Percentiles rank a stretch among this genome's conserved stretches.
These are phyloP conservation scores for Hylaeus anthracinus DNA, from an alignment of 1,140 invertebrate species.

Conservation along the genomic window DNA sequence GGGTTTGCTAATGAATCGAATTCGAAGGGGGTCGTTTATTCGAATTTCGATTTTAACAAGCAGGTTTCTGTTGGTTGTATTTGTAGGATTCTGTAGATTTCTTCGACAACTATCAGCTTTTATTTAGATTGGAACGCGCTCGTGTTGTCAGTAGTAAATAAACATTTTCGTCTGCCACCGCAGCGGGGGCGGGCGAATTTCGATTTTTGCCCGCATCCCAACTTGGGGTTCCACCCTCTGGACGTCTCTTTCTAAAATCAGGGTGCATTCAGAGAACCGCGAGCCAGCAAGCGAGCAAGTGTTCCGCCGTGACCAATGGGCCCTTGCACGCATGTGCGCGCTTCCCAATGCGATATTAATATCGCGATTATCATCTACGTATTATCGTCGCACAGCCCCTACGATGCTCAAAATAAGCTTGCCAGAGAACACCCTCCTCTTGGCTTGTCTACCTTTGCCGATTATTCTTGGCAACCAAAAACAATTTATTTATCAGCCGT, in stretches of 20 bases:
- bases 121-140: too few relatives aligned
- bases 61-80: too few relatives aligned
- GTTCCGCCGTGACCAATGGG: constrained; percentile 80
- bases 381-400: constrained; percentile 73
- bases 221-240: constrained; percentile 39
- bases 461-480: not conserved
- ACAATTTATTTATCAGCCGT: not conserved
- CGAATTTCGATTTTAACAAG: too few relatives aligned
- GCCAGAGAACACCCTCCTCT: constrained; percentile 47
- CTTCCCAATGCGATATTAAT: constrained; percentile 82
- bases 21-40: too few relatives aligned
- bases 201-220: constrained; percentile 19
- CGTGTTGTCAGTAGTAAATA: too few relatives aligned
- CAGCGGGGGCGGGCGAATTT: constrained; percentile 33
- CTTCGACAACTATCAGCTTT: too few relatives aligned
- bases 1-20: too few relatives aligned
- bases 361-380: constrained; percentile 82
- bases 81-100: too few relatives aligned
- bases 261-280: constrained; percentile 77
- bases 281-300: constrained; percentile 74
- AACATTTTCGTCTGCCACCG: not conserved
- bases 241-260: constrained; percentile 71
- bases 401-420: constrained; percentile 62
- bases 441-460: constrained; percentile 10
- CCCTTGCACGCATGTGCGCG: constrained; percentile 80